phyloP scores from a whole-genome alignment of 2,113 vertebrate genomes.

The human (Homo sapiens) region DNA sequence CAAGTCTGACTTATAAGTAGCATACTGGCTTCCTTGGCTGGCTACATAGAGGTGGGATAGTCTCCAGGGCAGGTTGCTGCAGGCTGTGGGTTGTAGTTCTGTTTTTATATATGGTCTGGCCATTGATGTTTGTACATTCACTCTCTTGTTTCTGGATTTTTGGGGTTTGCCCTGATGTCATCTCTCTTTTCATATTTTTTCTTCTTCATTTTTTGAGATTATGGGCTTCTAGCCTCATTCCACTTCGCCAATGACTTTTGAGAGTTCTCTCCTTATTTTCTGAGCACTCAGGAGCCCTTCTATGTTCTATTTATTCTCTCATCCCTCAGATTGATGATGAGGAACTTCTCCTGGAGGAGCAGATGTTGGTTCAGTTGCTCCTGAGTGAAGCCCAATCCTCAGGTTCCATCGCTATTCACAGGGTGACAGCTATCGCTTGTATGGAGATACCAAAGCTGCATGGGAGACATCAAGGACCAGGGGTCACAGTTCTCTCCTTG shows the following conservation, averaged over 20 bases:
- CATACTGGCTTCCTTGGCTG: neutral
- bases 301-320: neutral
- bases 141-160: neutral
- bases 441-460: neutral
- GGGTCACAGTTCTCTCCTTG: neutral
- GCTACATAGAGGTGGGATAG: neutral
- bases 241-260: neutral
- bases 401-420: neutral
- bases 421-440: neutral
- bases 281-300: neutral
- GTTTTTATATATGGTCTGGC: neutral
- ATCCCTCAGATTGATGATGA: no score
- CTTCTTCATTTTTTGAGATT: neutral
- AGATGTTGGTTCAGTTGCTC: no score
- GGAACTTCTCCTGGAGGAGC: neutral
- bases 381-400: neutral
- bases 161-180: neutral
- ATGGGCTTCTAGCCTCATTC: neutral
- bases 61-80: neutral
- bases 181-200: neutral
- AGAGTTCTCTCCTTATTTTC: neutral
- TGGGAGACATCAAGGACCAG: neutral
- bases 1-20: no score
- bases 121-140: neutral
- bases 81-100: neutral